A percentile compares a stretch with the other conserved stretches of the same genome.
Evolutionary conservation across 2,888 invertebrate genomes (phyloP).

Genomic region (Torymus auratus): DNA sequence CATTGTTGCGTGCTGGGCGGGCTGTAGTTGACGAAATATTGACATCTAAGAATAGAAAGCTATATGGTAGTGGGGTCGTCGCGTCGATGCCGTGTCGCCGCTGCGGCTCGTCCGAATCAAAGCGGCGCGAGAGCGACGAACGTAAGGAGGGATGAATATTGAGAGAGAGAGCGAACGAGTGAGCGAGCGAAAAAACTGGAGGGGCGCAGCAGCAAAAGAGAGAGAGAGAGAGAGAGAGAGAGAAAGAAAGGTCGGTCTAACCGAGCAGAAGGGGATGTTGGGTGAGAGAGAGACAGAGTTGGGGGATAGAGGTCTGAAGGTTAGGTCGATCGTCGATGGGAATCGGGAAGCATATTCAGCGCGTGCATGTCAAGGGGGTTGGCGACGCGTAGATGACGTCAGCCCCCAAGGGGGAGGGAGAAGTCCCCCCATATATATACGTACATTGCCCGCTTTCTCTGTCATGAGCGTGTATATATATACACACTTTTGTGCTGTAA

Average conservation of each 20-base stretch:
- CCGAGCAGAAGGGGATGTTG: conserved; percentile 44
- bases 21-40: conserved; percentile 75
- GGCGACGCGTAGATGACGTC: conserved; percentile 59
- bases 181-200: not conserved
- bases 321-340: conserved; percentile 60
- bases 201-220: not conserved
- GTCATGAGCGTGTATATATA: not conserved
- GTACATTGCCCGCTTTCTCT: not conserved
- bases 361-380: conserved; percentile 60
- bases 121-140: conserved; percentile 48
- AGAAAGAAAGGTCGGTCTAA: conserved; percentile 39
- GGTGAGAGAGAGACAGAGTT: conserved; percentile 31
- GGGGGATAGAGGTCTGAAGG: conserved; percentile 55
- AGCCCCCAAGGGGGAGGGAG: conserved; percentile 39
- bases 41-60: conserved; percentile 75
- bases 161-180: conserved; percentile 52
- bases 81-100: conserved; percentile 51
- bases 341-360: conserved; percentile 58
- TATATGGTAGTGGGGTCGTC: conserved; percentile 63
- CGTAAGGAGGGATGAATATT: conserved; percentile 61
- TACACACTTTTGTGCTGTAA: not conserved
- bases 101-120: conserved; percentile 57
- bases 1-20: conserved; percentile 70
- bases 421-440: conserved; percentile 15
- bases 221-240: conserved; percentile 30